Evolutionary conservation across 2,888 invertebrate species (phyloP), one percentile per base, ranked within the genome.

Genomic region (Alsophila aescularia): DNA sequence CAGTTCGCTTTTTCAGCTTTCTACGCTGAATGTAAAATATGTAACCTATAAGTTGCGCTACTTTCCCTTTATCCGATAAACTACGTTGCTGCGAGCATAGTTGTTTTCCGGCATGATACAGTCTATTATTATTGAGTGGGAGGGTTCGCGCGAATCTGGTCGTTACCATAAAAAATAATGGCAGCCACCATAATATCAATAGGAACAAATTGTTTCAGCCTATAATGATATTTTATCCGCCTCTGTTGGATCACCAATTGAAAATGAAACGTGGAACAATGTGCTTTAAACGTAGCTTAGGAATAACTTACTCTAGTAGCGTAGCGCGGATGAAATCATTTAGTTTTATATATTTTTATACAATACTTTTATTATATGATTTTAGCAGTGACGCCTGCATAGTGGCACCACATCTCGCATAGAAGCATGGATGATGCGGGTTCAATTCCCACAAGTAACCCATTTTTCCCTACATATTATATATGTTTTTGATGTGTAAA

Each of bases 101-200:
- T 57, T 61, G 62, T 65, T 67, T 66, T 63, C 61, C 61, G 60
- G 60, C 55, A 51, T 51, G 58, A 57, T 58, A 55, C 56, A 43
- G 60, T 64, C 64, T 68, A 70, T 72, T 71, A 67, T 68, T 71
- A 67, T 69, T 59, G 71, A 66, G 65, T 58, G 52, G 56, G 51
- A 56, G 66, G 73, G 76, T 66, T 61, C 67, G 70, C 67, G 70
- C 60, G 69, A 75, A 72, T 68, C 62, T 65, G 64, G 69, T 70
- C 72, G 70, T 79, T 74, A 77, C 53, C 80, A 65, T 80, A 79
- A 80, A 80, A 80, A 76, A 69, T 79, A 75, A 80, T 73, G 75
- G 60, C 50, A 45, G 60, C 49, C 61, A 66, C 70, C 69, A 70
- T 68, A 68, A 69, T 71, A 77, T 62, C 77, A 73, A 75, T 72